Evolutionary conservation across 2,797 vertebrate species (phyloP), one percentile per base, ranked within the genome.

Genomic region (Acrossocheilus wenchowensis): DNA sequence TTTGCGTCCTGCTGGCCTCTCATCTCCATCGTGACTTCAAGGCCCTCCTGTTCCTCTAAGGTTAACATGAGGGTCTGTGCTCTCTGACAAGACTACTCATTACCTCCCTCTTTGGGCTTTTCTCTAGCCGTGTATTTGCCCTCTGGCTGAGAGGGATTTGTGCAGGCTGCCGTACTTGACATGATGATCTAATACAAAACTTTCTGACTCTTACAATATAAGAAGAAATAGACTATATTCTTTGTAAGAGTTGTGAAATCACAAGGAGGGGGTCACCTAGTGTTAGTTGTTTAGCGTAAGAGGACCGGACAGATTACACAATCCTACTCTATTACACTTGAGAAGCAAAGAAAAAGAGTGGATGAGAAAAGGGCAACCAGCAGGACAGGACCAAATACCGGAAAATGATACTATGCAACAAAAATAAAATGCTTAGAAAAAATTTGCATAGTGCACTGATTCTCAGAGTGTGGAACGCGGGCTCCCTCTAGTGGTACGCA

Each of bases 1-100:
- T 91, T 89, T 91, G 78, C 74, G 43, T 79, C 74, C 79, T 74
- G 52, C 48, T 73, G 69, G 71, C 62, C 71, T 21, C 72, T 79
- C 78, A 26, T 69, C 71, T 64, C 64, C 79, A 60, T 75, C 64
- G 60, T 34, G 75, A 80, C 82, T 79, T 75, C 81, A n/a, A 64
- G 50, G 71, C 69, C 5, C 62, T 68, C 79, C 79, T 66, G 79
- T 66, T 68, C 36, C 48, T 71, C 50, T 82, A 8, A 82, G 71
- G 50, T 60, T 50, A 79, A 86, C 52, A 17, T 52, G 45, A 77
- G 45, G 80, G 75, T 81, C 66, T 78, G 52, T 54, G 34, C 60
- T 69, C 57, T 66, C 81, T 86, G 82, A 89, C 78, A 88, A 77
- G 84, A 43, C 84, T 23, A n/a, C 34, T 85, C 60, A 74, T 82